phyloP scores from a whole-genome alignment of 2,113 vertebrate genomes.

The Nyctibius bracteatus region DNA sequence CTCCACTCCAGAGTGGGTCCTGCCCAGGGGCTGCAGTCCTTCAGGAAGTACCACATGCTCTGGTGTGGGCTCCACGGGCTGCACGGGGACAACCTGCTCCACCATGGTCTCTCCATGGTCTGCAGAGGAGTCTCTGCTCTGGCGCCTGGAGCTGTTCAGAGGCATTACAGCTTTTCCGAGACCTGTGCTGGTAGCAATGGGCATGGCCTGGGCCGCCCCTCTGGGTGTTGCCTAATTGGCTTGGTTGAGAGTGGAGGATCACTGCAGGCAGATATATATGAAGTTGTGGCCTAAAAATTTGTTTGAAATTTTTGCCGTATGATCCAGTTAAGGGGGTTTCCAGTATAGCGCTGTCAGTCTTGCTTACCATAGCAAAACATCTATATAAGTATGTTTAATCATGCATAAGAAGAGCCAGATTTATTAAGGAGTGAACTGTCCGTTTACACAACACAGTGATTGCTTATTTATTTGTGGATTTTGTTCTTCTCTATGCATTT shows the following conservation, averaged over 20 bases:
- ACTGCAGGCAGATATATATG: accelerated
- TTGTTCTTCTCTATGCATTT: background rate
- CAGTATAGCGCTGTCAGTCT: background rate
- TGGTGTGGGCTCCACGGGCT: background rate
- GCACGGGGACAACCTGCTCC: background rate
- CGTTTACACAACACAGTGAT: background rate
- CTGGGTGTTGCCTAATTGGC: background rate
- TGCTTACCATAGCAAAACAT: background rate
- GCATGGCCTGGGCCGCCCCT: background rate
- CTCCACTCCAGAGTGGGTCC: background rate
- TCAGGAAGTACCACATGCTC: background rate
- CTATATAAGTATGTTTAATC: background rate
- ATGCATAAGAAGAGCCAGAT: background rate
- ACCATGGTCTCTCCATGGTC: accelerated
- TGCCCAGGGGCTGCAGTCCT: background rate
- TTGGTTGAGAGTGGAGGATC: background rate
- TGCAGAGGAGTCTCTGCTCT: background rate
- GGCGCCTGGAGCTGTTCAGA: accelerated
- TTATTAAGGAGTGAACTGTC: background rate
- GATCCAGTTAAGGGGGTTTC: background rate
- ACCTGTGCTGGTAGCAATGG: accelerated
- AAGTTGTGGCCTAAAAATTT: background rate
- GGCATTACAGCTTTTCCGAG: background rate
- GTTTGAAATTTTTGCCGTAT: background rate
- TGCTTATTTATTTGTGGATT: background rate